These are phyloP conservation scores for Riptortus pedestris DNA, from an alignment of 1,140 invertebrate genomes.

Conservation along the genomic window DNA sequence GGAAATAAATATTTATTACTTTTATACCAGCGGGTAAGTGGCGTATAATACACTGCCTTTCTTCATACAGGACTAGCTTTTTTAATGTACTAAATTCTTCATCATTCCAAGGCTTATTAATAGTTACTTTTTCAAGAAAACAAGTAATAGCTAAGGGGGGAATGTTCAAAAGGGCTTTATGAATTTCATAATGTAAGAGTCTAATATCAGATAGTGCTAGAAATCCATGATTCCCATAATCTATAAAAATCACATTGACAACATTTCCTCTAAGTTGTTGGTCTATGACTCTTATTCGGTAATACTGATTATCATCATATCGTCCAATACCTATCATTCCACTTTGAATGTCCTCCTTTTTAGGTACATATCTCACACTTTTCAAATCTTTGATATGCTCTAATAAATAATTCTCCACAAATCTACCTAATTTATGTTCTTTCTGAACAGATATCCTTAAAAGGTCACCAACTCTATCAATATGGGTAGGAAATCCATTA, in stretches of 20 bases:
- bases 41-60: neutral
- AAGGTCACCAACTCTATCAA: slow-evolving; percentile 51
- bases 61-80: slow-evolving; percentile 4
- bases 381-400: slow-evolving; percentile 40
- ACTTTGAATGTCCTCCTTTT: slow-evolving; percentile 36
- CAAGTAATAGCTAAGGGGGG: slow-evolving; percentile 37
- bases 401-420: slow-evolving; percentile 42
- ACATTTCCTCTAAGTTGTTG: slow-evolving; percentile 36
- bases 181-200: slow-evolving; percentile 38
- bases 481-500: slow-evolving; percentile 40
- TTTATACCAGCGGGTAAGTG: neutral
- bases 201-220: slow-evolving; percentile 44
- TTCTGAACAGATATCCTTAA: slow-evolving; percentile 56
- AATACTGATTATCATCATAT: slow-evolving; percentile 52
- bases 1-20: slow-evolving; percentile 2
- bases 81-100: neutral
- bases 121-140: neutral
- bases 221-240: slow-evolving; percentile 56
- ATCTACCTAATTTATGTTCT: slow-evolving; percentile 44
- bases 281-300: slow-evolving; percentile 45
- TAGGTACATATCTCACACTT: slow-evolving; percentile 34
- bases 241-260: slow-evolving; percentile 49
- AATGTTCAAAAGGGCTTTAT: slow-evolving; percentile 34
- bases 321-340: slow-evolving; percentile 50
- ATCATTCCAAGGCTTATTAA: slow-evolving; percentile 7